These are phyloP conservation scores for Ormyrus pomaceus DNA, from an alignment of 2,888 invertebrate species.

Conservation along the genomic window DNA sequence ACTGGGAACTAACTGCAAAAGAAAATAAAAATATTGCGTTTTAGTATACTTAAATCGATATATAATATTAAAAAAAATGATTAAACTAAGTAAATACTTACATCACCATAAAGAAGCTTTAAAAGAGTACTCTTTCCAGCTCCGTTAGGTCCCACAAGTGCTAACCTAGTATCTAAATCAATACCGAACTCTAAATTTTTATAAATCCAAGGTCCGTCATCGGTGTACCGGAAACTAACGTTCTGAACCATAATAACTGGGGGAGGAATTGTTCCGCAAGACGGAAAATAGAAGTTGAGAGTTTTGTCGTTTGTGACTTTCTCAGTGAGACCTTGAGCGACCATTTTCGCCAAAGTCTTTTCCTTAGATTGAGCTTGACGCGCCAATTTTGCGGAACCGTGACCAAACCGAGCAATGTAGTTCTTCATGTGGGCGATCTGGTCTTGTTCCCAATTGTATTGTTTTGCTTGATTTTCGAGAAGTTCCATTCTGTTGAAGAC, in stretches of 20 bases:
- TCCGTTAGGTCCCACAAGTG: conserved; percentile 98
- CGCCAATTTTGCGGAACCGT: conserved; percentile 98
- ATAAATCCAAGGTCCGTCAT: conserved; percentile 93
- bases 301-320: conserved; percentile 94
- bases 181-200: conserved; percentile 99
- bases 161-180: conserved; percentile 96
- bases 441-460: conserved; percentile 99
- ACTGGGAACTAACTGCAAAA: conserved; percentile 87
- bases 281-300: conserved; percentile 95
- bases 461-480: conserved; percentile 98
- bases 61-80: no score
- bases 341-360: conserved; percentile 99
- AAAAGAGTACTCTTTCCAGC: conserved; percentile 99
- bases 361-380: conserved; percentile 99
- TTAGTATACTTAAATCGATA: neutral
- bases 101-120: conserved; percentile 96
- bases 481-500: conserved; percentile 84
- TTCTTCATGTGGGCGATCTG: conserved; percentile 99
- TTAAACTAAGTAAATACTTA: conserved; percentile 74
- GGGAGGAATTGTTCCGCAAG: conserved; percentile 97
- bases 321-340: conserved; percentile 97
- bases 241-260: conserved; percentile 99
- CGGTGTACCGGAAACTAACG: conserved; percentile 95
- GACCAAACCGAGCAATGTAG: conserved; percentile 99
- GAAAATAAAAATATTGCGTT: conserved; percentile 9